These are phyloP conservation scores for Acomys russatus DNA, from an alignment of 2,797 vertebrate genomes.

Conservation along the genomic window DNA sequence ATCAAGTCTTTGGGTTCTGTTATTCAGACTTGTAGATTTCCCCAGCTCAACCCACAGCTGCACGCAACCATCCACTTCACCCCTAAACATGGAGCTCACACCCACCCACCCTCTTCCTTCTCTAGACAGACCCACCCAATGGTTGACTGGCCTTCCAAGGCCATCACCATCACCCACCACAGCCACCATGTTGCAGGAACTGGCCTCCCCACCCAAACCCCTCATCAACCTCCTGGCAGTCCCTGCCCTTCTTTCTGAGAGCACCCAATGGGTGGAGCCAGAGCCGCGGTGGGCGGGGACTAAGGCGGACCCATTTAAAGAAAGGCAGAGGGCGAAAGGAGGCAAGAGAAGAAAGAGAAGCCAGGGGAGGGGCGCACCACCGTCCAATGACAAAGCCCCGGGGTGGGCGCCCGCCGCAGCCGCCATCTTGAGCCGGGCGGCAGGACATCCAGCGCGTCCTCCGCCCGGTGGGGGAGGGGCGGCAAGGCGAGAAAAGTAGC, in stretches of 20 bases:
- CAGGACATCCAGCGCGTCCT: slow-evolving; percentile 71
- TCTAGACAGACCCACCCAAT: neutral
- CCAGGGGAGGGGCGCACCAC: slow-evolving; percentile 78
- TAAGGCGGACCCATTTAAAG: slow-evolving; percentile 80
- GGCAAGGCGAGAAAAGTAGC: slow-evolving; percentile 81
- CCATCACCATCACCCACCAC: slow-evolving; percentile 76
- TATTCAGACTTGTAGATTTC: slow-evolving; percentile 43
- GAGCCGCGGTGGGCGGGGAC: slow-evolving; percentile 71
- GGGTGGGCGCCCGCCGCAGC: slow-evolving; percentile 83
- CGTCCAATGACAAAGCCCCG: slow-evolving; percentile 84
- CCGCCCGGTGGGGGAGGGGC: slow-evolving; percentile 86
- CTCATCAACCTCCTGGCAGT: neutral
- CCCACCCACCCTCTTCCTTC: neutral
- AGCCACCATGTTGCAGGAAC: slow-evolving; percentile 75
- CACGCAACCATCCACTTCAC: slow-evolving; percentile 1
- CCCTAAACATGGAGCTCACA: neutral
- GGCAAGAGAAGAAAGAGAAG: slow-evolving; percentile 82
- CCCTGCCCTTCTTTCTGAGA: slow-evolving; percentile 75
- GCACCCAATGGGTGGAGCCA: slow-evolving; percentile 82
- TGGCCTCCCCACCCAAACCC: slow-evolving; percentile 56
- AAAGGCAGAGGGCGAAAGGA: slow-evolving; percentile 78
- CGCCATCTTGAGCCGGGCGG: slow-evolving; percentile 88
- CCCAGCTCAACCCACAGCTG: slow-evolving; percentile 34
- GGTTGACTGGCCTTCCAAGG: slow-evolving; percentile 78
- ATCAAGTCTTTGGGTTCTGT: slow-evolving; percentile 54